Base-by-base conservation (phyloP, 2,888 invertebrate genomes). In the Lochmaea capreae region DNA sequence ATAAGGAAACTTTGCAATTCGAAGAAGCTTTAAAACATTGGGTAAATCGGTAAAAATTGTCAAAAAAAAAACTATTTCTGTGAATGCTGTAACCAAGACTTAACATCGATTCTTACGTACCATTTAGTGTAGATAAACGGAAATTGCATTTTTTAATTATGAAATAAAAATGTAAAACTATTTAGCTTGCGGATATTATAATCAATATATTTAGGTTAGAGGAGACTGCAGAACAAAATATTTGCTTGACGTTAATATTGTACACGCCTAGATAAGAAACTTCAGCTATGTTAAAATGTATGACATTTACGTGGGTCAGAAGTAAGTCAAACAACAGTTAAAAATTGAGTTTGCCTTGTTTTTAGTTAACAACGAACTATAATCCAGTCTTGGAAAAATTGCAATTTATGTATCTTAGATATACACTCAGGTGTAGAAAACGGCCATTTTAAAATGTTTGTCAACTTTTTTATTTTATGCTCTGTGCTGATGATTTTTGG, bases 11-110 rank as follows among this genome's bases (percentile, higher is more conserved):
- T 22, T 78, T 87, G 26, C 87, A 88, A 77, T 92, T 92, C 90
- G 91, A 92, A 80, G 92, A 92, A 82, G 90, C 91, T 18, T 89
- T 91, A 80, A 90, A 90, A 81, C 88, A 92, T 82, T 92, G 92
- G 92, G 90, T 92, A 76, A 92, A 92, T 85, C 90, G 92, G 88
- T 92, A 91, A 88, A 75, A 69, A 61, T 33, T 26, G 62, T 42
- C 22, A 14, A 42, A 18, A 18, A 16, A 42, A 43, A 4, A 8
- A 33, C 14, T 18, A 18, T 43, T 16, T 6, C 10, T 43, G 43
- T 63, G 62, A 39, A 39, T 42, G 62, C 33, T 16, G 16, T 16
- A 42, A 62, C 39, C 14, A 42, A 42, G 62, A 62, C 62, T 43
- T 63, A 11, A 63, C 62, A 63, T 63, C 62, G 62, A 63, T 63